These are phyloP conservation scores for Epinotia demarniana DNA, from an alignment of 2,888 invertebrate genomes.

Conservation along the genomic window DNA sequence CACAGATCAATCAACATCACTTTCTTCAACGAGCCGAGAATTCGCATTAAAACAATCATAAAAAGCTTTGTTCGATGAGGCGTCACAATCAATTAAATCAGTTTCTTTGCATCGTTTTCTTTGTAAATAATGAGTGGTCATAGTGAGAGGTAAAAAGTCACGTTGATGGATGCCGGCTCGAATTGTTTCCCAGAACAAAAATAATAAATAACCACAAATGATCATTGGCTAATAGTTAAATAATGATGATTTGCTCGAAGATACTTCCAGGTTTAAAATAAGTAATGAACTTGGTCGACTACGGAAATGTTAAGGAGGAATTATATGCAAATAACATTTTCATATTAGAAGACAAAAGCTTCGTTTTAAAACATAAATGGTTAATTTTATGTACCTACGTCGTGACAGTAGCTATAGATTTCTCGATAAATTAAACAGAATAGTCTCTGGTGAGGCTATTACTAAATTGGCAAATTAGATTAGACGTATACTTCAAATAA, in stretches of 20 bases:
- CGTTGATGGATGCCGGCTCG: conserved; percentile 27
- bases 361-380: not conserved
- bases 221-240: conserved; percentile 35
- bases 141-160: conserved; percentile 44
- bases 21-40: conserved; percentile 33
- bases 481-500: no score
- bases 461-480: no score
- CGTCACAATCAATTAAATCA: conserved; percentile 45
- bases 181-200: conserved; percentile 33
- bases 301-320: no score
- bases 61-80: conserved; percentile 35
- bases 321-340: not conserved
- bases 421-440: no score
- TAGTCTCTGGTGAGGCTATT: no score
- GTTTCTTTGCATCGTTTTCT: conserved; percentile 46
- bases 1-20: conserved; percentile 24
- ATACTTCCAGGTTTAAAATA: not conserved
- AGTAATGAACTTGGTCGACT: conserved; percentile 8
- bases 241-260: conserved; percentile 29
- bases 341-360: not conserved
- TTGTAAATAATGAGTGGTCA: conserved; percentile 45
- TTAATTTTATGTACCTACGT: not conserved
- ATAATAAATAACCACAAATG: conserved; percentile 30
- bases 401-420: no score
- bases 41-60: conserved; percentile 14